Base-by-base conservation (phyloP, 2,113 vertebrate species). In the Lipophrys pholis region DNA sequence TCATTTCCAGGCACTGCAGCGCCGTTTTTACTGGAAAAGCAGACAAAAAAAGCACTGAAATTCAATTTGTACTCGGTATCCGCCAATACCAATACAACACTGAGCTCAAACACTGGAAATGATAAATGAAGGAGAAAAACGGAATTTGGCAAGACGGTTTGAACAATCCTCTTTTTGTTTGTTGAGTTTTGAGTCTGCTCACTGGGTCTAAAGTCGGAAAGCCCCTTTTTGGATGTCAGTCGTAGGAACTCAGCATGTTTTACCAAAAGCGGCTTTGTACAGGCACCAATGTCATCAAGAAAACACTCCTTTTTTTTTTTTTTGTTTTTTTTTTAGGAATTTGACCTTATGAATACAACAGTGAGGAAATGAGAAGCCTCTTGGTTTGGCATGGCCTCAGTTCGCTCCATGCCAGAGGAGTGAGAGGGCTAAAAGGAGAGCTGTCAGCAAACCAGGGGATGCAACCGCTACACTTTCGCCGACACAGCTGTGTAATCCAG, bases 401-500 rank as follows among this genome's bases (percentile, higher is more conserved):
- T 40, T 6, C 21, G 36, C 9, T 45, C 62, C 1, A 5, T 21
- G 21, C 39, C 17, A 68, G 35, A 30, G 38, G 48, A 67, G 45
- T 7, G 14, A 65, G 39, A 30, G 1, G 45, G 15, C 58, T 73
- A 67, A 71, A 60, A 67, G 21, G 16, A 11, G 48, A 55, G 46
- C 60, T 1, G 46, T 80, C 78, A 67, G 82, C 77, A 52, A 62
- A 77, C 71, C 6, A 2, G 48, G 43, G 53, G 59, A 69, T 50
- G 57, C 2, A 58, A 70, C 54, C 42, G 6, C 61, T 69, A 41
- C 17, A 51, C 70, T 82, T 80, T 81, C 35, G 48, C 71, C 76
- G 39, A 67, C 73, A 69, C 84, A 73, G 86, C 82, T 66, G 76
- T 50, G 40, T 68, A 70, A 80, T 68, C 55, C 61, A 71, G 55